Percentiles rank a stretch among this genome's conserved stretches.
phyloP scores from a whole-genome alignment of 2,113 vertebrate species.

The Ceyx melanurus region DNA sequence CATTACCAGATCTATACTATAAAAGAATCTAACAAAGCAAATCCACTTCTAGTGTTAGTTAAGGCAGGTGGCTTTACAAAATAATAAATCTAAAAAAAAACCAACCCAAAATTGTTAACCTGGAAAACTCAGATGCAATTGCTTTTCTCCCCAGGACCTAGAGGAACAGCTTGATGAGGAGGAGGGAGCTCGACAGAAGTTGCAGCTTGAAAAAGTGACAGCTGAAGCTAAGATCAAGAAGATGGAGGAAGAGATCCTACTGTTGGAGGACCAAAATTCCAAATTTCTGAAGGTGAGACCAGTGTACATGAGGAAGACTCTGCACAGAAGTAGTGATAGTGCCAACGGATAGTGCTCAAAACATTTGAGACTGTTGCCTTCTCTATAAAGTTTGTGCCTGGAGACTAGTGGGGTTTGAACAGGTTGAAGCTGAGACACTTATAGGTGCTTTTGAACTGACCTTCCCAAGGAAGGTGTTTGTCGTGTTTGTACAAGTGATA shows the following conservation, averaged over 20 bases:
- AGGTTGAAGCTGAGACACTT: neutral
- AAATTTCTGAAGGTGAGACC: slow-evolving; percentile 91
- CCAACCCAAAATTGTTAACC: rapidly evolving
- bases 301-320: neutral
- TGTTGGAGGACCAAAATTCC: slow-evolving; percentile 96
- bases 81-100: neutral
- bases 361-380: rapidly evolving
- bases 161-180: slow-evolving; percentile 98
- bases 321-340: neutral
- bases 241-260: slow-evolving; percentile 96
- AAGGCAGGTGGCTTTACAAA: neutral
- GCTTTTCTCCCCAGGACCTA: slow-evolving; percentile 80
- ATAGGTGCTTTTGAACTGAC: neutral
- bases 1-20: neutral
- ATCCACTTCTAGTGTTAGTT: neutral
- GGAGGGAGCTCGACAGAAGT: slow-evolving; percentile 94
- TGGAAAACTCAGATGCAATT: neutral
- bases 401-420: neutral
- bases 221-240: slow-evolving; percentile 98
- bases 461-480: neutral
- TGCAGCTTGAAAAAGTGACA: slow-evolving; percentile 97
- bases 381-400: neutral
- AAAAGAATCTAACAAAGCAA: neutral
- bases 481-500: too few species aligned
- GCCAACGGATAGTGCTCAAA: neutral